Evolutionary conservation across 1,140 invertebrate genomes (phyloP).

Genomic region (Parapsyche elsis): DNA sequence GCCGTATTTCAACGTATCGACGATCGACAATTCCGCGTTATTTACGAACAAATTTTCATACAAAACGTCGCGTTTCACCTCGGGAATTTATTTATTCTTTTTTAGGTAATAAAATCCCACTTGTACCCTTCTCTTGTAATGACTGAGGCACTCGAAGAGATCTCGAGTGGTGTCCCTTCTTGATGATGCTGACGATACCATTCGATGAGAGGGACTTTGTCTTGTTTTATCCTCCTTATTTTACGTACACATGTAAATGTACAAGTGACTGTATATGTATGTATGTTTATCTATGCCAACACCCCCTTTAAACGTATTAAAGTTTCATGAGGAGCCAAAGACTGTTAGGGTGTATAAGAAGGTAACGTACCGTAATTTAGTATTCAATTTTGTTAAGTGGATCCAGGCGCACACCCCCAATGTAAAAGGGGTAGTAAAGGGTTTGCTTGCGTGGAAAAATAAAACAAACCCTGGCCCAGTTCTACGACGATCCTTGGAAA

Average conservation of each 20-base stretch:
- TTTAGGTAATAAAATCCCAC: constrained; percentile 13
- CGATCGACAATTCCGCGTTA: too few relatives aligned
- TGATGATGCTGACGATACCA: constrained; percentile 19
- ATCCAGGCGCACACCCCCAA: not conserved
- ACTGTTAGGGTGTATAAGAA: not conserved
- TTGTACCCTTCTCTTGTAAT: constrained; percentile 25
- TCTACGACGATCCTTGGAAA: not conserved
- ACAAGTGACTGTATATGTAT: not conserved
- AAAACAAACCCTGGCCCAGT: not conserved
- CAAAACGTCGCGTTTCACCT: too few relatives aligned
- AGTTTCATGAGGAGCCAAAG: constrained; percentile 24
- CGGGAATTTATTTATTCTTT: not conserved
- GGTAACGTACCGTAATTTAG: constrained; percentile 45
- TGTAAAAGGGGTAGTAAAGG: constrained; percentile 2
- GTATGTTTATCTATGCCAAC: not conserved
- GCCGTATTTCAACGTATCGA: too few relatives aligned
- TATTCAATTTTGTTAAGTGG: constrained; percentile 47
- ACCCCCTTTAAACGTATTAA: constrained; percentile 14
- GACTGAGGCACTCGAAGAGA: not conserved
- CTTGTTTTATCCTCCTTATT: constrained; percentile 14
- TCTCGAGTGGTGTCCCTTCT: constrained; percentile 22
- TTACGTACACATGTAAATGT: not conserved
- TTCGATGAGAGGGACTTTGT: not conserved
- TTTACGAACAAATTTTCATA: too few relatives aligned
- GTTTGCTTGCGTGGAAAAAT: not conserved